phyloP scores from a whole-genome alignment of 2,113 vertebrate species.

The Procapra przewalskii region DNA sequence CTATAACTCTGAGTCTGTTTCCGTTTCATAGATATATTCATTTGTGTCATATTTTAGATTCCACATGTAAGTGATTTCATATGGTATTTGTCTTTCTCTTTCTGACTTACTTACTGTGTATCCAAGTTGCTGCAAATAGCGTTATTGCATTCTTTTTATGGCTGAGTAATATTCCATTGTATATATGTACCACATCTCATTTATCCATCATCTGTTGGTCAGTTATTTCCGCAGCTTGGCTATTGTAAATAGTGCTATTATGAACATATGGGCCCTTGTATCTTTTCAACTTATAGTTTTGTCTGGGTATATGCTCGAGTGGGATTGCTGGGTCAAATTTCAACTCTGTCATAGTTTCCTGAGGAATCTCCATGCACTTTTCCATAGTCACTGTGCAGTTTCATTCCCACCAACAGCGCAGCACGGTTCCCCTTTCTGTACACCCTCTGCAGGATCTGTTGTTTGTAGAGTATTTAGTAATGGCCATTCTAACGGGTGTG shows the following conservation, averaged over 20 bases:
- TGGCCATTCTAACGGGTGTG: background rate
- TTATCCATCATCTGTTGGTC: background rate
- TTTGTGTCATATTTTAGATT: background rate
- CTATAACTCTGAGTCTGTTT: background rate
- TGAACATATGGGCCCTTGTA: background rate
- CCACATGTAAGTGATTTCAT: background rate
- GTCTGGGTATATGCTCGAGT: background rate
- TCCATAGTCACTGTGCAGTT: background rate
- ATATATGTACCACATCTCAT: background rate
- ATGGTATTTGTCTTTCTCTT: background rate
- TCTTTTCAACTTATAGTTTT: background rate
- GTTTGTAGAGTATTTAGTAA: background rate
- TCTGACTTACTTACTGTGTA: background rate
- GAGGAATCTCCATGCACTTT: background rate
- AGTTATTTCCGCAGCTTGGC: background rate
- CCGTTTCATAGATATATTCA: background rate
- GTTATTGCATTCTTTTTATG: background rate
- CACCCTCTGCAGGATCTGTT: background rate
- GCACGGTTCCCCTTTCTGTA: background rate
- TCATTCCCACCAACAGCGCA: background rate
- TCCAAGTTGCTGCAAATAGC: background rate
- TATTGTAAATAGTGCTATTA: background rate
- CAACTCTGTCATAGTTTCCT: background rate
- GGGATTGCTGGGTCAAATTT: background rate
- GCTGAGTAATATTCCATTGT: background rate